These are phyloP conservation scores for Ligdia adustata DNA, from an alignment of 2,888 invertebrate genomes.

Conservation along the genomic window DNA sequence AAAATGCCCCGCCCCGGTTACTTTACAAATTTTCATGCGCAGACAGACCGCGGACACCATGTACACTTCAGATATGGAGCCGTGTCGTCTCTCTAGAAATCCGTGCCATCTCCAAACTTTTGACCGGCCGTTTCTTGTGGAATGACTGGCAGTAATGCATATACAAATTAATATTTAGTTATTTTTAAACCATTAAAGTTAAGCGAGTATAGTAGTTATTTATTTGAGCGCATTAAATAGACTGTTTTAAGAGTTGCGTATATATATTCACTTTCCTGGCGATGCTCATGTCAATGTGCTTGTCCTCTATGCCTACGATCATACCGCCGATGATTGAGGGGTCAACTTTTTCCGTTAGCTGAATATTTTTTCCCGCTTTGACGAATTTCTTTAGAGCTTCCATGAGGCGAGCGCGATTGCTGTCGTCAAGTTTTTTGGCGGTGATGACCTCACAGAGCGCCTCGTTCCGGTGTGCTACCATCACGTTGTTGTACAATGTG, in stretches of 20 bases:
- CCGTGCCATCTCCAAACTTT: conserved; percentile 52
- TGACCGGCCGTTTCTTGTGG: conserved; percentile 55
- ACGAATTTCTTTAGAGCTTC: conserved; percentile 59
- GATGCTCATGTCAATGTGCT: conserved; percentile 71
- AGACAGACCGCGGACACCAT: conserved; percentile 39
- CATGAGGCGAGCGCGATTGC: conserved; percentile 48
- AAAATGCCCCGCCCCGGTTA: conserved; percentile 57
- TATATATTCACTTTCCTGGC: conserved; percentile 63
- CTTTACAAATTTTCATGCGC: conserved; percentile 64
- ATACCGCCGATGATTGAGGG: conserved; percentile 66
- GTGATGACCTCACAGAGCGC: conserved; percentile 72
- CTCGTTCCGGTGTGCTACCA: conserved; percentile 71
- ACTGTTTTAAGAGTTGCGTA: conserved; percentile 59
- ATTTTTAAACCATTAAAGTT: conserved; percentile 5
- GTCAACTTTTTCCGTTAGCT: conserved; percentile 65
- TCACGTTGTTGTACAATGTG: conserved; percentile 56
- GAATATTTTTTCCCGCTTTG: conserved; percentile 58
- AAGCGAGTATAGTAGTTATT: conserved; percentile 10
- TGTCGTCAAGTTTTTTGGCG: conserved; percentile 59
- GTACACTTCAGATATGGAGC: conserved; percentile 67
- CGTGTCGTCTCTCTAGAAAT: conserved; percentile 69
- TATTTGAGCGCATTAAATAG: conserved; percentile 43
- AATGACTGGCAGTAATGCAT: conserved; percentile 56
- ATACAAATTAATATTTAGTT: conserved; percentile 5
- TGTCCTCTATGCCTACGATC: conserved; percentile 69